These are phyloP conservation scores for Rattus norvegicus DNA, from an alignment of 2,113 vertebrate species.

Conservation along the genomic window GRCr8 NC_086032.1:9384001-9384500, in stretches of 20 bases:
- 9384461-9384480: neutral
- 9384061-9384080: neutral
- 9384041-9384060: too few species aligned
- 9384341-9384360: conserved; percentile 37
- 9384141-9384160: neutral
- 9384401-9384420: neutral
- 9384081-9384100: neutral
- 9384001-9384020: neutral
- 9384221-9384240: neutral
- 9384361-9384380: neutral
- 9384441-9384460: neutral
- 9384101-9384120: neutral
- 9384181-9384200: neutral
- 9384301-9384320: neutral
- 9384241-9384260: neutral
- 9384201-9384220: neutral
- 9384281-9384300: neutral
- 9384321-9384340: neutral
- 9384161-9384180: neutral
- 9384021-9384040: neutral
- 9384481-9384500: neutral
- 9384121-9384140: neutral
- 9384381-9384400: neutral
- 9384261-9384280: neutral
- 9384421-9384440: neutral